These are phyloP conservation scores for Protomyctophum bolini DNA, from an alignment of 2,113 vertebrate species.

Conservation along the genomic window DNA sequence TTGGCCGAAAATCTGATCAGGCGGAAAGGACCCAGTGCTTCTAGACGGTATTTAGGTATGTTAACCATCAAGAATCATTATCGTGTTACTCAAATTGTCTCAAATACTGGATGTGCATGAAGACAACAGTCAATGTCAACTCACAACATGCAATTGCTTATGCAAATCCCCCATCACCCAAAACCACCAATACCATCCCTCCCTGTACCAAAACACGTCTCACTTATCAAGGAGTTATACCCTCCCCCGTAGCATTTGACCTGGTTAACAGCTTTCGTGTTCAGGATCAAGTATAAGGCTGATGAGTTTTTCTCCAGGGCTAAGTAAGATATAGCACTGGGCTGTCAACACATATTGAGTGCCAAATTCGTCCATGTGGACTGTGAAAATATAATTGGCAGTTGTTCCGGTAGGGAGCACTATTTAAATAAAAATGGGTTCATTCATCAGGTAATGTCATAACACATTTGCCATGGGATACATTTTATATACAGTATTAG, in stretches of 20 bases:
- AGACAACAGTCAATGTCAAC: too few species aligned
- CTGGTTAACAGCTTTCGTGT: conserved; percentile 48
- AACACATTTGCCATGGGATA: conserved; percentile 33
- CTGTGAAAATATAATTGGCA: conserved; percentile 20
- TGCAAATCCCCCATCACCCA: not conserved
- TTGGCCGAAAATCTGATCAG: too few species aligned
- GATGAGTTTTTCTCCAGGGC: conserved; percentile 65
- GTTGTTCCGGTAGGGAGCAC: conserved; percentile 6
- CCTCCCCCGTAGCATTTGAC: too few species aligned
- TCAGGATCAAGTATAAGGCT: conserved; percentile 66
- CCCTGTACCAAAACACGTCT: too few species aligned
- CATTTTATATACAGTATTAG: conserved; percentile 14
- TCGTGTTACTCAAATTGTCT: too few species aligned
- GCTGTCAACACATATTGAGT: conserved; percentile 63
- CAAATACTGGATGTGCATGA: too few species aligned
- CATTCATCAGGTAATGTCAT: conserved; percentile 65
- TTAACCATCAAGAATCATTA: too few species aligned
- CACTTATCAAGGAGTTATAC: too few species aligned
- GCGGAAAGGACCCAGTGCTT: too few species aligned
- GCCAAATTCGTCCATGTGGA: conserved; percentile 40
- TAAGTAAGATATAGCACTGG: conserved; percentile 65
- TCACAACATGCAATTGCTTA: too few species aligned
- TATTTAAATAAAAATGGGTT: conserved; percentile 66
- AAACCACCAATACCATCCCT: not conserved
- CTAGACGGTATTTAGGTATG: too few species aligned